Evolutionary conservation across 1,140 invertebrate genomes (phyloP).

Genomic region (Hylyphantes graminicola): DNA sequence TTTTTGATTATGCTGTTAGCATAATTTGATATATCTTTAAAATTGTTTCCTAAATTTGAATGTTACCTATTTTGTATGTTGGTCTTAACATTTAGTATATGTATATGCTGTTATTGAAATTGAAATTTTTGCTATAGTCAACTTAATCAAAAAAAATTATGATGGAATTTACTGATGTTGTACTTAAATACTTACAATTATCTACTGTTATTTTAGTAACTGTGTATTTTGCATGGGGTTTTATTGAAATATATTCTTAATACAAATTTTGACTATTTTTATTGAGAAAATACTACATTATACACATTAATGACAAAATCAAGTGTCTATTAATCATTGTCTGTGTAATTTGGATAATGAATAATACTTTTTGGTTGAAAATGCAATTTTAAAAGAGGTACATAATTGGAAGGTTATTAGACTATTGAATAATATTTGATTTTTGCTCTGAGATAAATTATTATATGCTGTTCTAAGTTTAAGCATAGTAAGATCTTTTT

Average conservation of each 20-base stretch:
- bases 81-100: background rate
- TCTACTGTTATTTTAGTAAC: background rate
- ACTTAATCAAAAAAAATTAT: background rate
- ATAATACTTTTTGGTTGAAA: too few species aligned
- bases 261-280: background rate
- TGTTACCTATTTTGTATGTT: background rate
- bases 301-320: too few species aligned
- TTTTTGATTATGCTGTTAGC: constrained; percentile 5
- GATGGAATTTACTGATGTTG: background rate
- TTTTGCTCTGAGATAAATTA: too few species aligned
- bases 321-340: too few species aligned
- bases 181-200: background rate
- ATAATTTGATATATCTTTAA: background rate
- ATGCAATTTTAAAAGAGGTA: too few species aligned
- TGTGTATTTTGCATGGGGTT: constrained; percentile 8
- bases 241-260: constrained; percentile 19
- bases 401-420: too few species aligned
- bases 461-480: too few species aligned
- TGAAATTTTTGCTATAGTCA: background rate
- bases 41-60: background rate
- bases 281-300: too few species aligned
- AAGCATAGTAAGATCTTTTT: too few species aligned
- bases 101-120: background rate
- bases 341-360: too few species aligned
- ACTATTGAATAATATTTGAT: too few species aligned